Evolutionary conservation across 2,888 invertebrate genomes (phyloP), one percentile per base, ranked within the genome.

Genomic region (Nebria brevicollis): DNA sequence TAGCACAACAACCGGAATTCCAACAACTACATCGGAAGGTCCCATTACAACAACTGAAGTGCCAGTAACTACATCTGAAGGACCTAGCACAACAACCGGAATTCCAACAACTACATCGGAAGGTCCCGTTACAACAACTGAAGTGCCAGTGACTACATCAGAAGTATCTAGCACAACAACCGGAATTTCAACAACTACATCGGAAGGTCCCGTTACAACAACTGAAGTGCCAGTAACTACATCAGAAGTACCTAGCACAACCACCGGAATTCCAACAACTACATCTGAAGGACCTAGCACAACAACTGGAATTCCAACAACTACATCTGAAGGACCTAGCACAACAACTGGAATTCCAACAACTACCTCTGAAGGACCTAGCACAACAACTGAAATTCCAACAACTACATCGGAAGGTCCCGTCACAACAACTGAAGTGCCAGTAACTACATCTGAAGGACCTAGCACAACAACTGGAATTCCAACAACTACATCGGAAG

Each of bases 31-130:
- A 68, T 8, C 81, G 20, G 64, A 66, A 25, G 4, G 1, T 4
- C 41, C 66, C 43, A 15, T 75, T 0, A 43, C 80, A 80, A 66
- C 75, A 15, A 66, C 81, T 20, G 64, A 70, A 25, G 5, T 75
- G 43, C 34, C 76, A 64, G 77, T 72, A 10, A 82, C 75, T 15
- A 7, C 42, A 68, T 8, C 81, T 41, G 64, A 66, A 25, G 4
- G 1, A 42, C 41, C 66, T 25, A 15, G 75, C 6, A 43, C 80
- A 80, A 66, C 75, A 15, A 66, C 81, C 20, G 64, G 68, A 25
- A n/a, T 75, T 66, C 34, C 76, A 64, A 82, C 75, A 10, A 82
- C 75, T 15, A 11, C 77, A 54, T 70, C 75, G n/a, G 10, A 73
- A 74, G 15, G 26, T 4, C 75, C 81, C 8, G 8, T 54, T 2